Evolutionary conservation across 1,140 invertebrate species (phyloP), one percentile per base, ranked within the genome.

Genomic region (Trichomalopsis sarcophagae): DNA sequence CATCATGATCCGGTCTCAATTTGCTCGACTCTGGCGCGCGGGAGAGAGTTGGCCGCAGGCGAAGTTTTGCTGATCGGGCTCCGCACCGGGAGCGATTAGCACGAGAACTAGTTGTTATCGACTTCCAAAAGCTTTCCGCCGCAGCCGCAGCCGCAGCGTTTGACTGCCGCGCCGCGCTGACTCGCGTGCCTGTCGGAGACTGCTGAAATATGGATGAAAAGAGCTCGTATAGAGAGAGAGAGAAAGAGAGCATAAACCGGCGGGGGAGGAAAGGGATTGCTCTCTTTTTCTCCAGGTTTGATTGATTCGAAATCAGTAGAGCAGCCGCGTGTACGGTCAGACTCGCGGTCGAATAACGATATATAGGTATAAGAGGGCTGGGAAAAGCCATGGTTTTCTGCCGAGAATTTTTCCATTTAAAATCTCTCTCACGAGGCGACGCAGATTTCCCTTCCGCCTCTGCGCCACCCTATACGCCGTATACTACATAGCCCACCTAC

Each of bases 101-200:
- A 50, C 47, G 69, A 62, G 77, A 75, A 84, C 77, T 80, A 84
- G 77, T 84, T 84, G 83, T 75, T 84, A 84, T 80, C 77, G 83
- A 84, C 83, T 84, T 80, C 21, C 47, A 79, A 79, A 79, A 84
- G 66, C 76, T 55, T 73, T 78, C 62, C 23, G 33, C 50, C n/a
- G 14, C 36, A 40, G 36, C 50, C n/a, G 14, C 36, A 40, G 36
- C 13, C 13, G 36, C 30, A 71, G 55, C 77, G 77, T 66, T 74
- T 80, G 83, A 62, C 77, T 68, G 62, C 13, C 7, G 62, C 9
- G 62, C 40, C 40, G 33, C 40, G 30, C 36, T 68, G 47, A n/a
- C 36, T 75, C 33, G 21, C 33, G 33, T 75, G 73, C 73, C 36
- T 11, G 55, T 21, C 55, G 1, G 55, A n/a, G 17, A 62, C 55